Conservation (phyloP, 2,113 vertebrate species). For the Serinus canaria region DNA sequence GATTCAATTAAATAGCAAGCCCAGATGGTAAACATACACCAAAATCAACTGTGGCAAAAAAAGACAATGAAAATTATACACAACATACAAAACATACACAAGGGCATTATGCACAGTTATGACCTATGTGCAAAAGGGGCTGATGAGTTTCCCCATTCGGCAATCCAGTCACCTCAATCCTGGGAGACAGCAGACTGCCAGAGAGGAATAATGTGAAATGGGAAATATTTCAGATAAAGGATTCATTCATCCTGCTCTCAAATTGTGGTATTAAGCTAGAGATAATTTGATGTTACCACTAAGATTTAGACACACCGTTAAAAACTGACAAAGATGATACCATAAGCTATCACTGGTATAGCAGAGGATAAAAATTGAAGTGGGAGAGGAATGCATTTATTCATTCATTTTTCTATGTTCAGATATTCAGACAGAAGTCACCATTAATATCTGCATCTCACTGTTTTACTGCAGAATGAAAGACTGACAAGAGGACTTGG, state of each 20-base stretch:
- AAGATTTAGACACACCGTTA: background rate
- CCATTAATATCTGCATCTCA: background rate
- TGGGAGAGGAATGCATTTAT: rapidly evolving
- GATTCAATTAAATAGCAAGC: conserved; percentile 58
- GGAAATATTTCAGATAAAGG: background rate
- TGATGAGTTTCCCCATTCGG: background rate
- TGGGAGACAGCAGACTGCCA: background rate
- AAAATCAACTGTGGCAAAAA: background rate
- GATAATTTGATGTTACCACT: background rate
- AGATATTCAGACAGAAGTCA: background rate
- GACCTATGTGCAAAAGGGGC: background rate
- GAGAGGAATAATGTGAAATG: background rate
- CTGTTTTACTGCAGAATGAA: background rate
- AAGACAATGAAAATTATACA: background rate
- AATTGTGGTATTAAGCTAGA: background rate
- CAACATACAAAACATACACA: background rate
- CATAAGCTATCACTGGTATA: no score
- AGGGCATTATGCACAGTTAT: background rate
- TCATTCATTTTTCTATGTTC: background rate
- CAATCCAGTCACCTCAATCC: background rate
- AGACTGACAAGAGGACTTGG: background rate
- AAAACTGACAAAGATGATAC: background rate
- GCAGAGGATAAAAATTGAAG: background rate
- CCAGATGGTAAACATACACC: background rate
- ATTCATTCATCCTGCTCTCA: background rate